Conservation (phyloP, 37 sponge, comb jelly and placozoan genomes). For the Agelas oroides region DNA sequence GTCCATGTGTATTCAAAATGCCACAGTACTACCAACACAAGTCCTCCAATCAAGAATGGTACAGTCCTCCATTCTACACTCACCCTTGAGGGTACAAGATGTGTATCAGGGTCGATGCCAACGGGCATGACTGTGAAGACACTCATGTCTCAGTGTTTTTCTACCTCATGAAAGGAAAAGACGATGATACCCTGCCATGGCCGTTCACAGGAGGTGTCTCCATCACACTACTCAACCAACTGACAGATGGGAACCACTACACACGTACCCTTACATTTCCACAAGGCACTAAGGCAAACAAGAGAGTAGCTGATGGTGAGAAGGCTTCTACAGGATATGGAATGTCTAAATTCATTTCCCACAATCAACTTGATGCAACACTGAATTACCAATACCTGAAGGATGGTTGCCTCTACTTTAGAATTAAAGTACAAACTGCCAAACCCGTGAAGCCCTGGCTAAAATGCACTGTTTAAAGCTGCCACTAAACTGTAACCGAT, state of each 20-base stretch:
- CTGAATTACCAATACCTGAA: no score
- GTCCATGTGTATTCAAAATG: conserved; percentile 8
- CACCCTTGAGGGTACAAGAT: conserved; percentile 42
- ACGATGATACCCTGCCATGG: conserved; percentile 49
- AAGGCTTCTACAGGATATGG: not conserved
- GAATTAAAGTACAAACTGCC: no score
- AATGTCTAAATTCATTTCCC: no score
- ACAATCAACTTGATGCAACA: no score
- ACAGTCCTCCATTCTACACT: conserved; percentile 44
- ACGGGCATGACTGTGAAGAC: conserved; percentile 14
- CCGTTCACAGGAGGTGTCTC: conserved; percentile 27
- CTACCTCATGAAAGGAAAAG: conserved; percentile 49
- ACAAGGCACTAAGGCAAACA: not conserved
- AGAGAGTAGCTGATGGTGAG: not conserved
- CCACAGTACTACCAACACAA: not conserved
- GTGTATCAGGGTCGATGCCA: conserved; percentile 39
- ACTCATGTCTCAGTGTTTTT: conserved; percentile 45
- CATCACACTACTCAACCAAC: conserved; percentile 49
- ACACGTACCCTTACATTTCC: not conserved
- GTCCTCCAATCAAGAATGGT: not conserved
- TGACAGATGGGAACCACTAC: conserved; percentile 37
- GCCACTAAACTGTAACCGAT: no score
- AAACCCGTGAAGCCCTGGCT: no score
- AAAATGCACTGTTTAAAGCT: no score
- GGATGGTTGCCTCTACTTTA: no score